Evolutionary conservation across 2,888 invertebrate genomes (phyloP), one percentile per base, ranked within the genome.

Genomic region (Anorthoa munda): DNA sequence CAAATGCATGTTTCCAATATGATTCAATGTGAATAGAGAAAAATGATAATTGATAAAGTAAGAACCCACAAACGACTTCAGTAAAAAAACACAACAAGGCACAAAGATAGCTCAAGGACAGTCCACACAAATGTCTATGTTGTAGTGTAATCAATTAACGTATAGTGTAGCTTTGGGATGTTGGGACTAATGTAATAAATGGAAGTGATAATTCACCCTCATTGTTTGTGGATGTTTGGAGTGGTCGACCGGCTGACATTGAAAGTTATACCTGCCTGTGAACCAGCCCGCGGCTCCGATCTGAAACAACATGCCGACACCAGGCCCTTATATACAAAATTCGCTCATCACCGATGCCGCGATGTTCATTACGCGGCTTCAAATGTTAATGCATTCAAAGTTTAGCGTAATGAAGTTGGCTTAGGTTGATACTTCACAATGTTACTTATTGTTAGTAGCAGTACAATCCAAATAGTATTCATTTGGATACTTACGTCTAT

Each of bases 231-330:
- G 98, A 97, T 98, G 97, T 97, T 98, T 98, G 95, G 98, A 98
- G 97, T 99, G 98, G 97, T 99, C 99, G 95, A 99, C 99, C 92
- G 99, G 99, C 97, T 99, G 99, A 97, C 99, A 99, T 95, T 98
- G 98, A 97, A 98, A 98, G 97, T 98, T 99, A 97, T 99, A 99
- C 95, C 98, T 98, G 94, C 98, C 98, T 94, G 98, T 98, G 97
- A 99, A 97, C 99, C 99, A 99, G 95, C 99, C 99, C 93, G 98
- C 97, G 97, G 97, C 97, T 95, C 97, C 98, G 97, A 98, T 98
- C 98, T 99, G 98, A 96, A 97, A 98, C 96, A 96, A 96, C 93
- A 95, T 88, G 91, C 94, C 95, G 92, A 93, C 94, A 96, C 95
- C 95, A 91, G 89, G 90, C 93, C 94, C 93, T 93, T 91, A 87